Evolutionary conservation across 2,888 invertebrate species (phyloP), one percentile per base, ranked within the genome.

Genomic region (Cephus pygmeus): DNA sequence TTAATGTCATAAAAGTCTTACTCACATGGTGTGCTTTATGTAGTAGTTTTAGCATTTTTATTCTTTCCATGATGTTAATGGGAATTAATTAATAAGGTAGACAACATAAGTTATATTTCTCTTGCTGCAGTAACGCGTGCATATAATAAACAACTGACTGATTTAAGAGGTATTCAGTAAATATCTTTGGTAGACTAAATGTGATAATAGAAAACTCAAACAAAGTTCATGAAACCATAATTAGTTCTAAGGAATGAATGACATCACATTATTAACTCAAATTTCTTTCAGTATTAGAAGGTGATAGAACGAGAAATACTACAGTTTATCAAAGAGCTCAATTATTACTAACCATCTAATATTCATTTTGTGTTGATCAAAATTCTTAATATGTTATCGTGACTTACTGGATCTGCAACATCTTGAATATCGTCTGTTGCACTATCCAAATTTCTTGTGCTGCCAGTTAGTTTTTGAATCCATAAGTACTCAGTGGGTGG

Each of bases 391-490:
- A 15, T n/a, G 3, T n/a, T 75, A 33, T 33, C 11, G 3, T 33
- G 40, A 78, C 81, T 87, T 78, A 90, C 90, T 77, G 88, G 85
- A 81, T 90, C 90, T 12, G 78, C 82, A 75, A 80, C 79, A 79
- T 87, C 86, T 79, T 83, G 87, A 69, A 78, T 79, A 81, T 88
- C 89, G 69, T 88, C 88, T 73, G 82, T 84, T 68, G 82, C 79
- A 30, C 77, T 83, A 77, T 87, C 87, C 79, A 88, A 85, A 80
- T 83, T 88, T 76, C 88, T 84, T 34, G 86, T 85, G 78, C 85
- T 88, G 74, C 88, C 89, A 31, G 87, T 90, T 75, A 90, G 82
- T 68, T 90, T 90, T 79, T 91, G 88, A n/a, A 88, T 88, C 91
- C 91, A 91, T 4, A 85, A 78, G 79, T 88, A 91, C 76, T 91